phyloP scores from a whole-genome alignment of 2,113 vertebrate species.

The Melanerpes formicivorus region DNA sequence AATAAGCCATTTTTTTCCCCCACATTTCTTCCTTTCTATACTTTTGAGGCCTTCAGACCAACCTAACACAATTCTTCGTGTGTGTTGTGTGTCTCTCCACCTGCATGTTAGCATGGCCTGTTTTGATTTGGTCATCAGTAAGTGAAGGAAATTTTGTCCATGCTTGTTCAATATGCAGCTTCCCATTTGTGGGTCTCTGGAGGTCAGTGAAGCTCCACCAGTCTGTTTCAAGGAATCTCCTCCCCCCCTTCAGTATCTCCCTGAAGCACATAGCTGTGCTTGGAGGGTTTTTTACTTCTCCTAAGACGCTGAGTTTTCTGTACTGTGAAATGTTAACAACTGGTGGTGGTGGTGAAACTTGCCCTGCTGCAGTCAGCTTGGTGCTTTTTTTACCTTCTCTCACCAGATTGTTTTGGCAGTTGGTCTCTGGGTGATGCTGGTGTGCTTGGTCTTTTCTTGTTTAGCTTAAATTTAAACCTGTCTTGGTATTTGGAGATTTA shows the following conservation, averaged over 20 bases:
- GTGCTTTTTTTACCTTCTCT: background rate
- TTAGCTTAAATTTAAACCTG: background rate
- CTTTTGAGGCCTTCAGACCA: conserved; percentile 71
- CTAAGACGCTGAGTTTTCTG: background rate
- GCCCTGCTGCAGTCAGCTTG: background rate
- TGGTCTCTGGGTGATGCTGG: background rate
- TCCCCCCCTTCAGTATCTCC: background rate
- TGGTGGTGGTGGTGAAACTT: background rate
- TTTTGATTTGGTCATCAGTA: conserved; percentile 53
- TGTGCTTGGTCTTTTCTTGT: background rate
- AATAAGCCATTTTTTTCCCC: background rate
- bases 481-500: background rate
- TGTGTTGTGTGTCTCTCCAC: conserved; percentile 55
- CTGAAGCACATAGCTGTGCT: background rate
- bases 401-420: background rate
- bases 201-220: conserved; percentile 8
- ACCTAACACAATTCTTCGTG: conserved; percentile 72
- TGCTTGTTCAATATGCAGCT: background rate
- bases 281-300: background rate
- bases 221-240: conserved; percentile 6
- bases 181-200: background rate
- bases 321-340: background rate
- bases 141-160: conserved; percentile 49
- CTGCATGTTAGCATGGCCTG: conserved; percentile 65
- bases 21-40: conserved; percentile 51